A percentile compares a stretch with the other conserved stretches of the same genome.
These are phyloP conservation scores for Ataeniobius toweri DNA, from an alignment of 2,797 vertebrate species.

Conservation along the genomic window DNA sequence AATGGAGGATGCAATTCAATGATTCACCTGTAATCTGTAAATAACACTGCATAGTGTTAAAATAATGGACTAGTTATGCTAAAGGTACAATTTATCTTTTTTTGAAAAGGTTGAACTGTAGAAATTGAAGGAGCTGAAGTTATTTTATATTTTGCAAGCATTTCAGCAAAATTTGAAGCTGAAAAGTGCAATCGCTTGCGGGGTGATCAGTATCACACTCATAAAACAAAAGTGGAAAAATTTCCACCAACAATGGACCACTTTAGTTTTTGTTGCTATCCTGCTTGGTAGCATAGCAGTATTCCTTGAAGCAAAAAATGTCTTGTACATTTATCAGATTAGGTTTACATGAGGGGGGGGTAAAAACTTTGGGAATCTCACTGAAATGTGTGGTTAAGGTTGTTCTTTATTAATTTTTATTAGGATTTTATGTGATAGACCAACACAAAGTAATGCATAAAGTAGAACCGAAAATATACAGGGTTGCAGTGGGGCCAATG, in stretches of 20 bases:
- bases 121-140: not conserved
- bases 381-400: not conserved
- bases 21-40: constrained; percentile 21
- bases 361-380: not conserved
- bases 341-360: not conserved
- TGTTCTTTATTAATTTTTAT: not conserved
- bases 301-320: not conserved
- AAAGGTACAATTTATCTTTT: not conserved
- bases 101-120: not conserved
- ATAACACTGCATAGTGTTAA: not conserved
- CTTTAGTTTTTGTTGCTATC: not conserved
- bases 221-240: not conserved
- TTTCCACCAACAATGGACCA: not conserved
- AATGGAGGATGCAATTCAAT: not conserved
- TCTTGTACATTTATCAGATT: not conserved
- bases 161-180: not conserved
- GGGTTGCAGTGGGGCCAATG: not conserved
- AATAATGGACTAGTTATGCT: not conserved
- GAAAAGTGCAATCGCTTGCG: not conserved
- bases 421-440: not conserved
- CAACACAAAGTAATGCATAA: not conserved
- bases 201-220: not conserved
- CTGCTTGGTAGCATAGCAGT: no score
- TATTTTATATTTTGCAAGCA: no score
- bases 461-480: not conserved